These are phyloP conservation scores for Machimus atricapillus DNA, from an alignment of 2,888 invertebrate genomes.

Conservation along the genomic window DNA sequence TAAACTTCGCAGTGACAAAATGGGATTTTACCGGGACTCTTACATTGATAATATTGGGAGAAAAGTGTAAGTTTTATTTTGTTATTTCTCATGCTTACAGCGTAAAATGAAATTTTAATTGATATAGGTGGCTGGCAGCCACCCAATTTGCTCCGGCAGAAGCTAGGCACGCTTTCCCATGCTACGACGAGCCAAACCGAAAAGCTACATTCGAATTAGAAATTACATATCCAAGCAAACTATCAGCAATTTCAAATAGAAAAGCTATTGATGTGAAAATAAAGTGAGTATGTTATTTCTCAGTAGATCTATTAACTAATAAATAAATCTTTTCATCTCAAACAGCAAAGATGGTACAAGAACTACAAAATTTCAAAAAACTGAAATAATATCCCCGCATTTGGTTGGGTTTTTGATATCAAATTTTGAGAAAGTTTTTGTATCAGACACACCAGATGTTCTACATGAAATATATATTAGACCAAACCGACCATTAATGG, in stretches of 20 bases:
- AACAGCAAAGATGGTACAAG: constrained; percentile 49
- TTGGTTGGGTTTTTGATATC: constrained; percentile 76
- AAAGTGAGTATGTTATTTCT: background rate
- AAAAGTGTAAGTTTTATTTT: constrained; percentile 46
- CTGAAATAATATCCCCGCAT: constrained; percentile 74
- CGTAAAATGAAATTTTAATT: background rate
- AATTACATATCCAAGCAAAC: constrained; percentile 63
- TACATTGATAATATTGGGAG: constrained; percentile 55
- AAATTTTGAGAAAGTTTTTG: constrained; percentile 52
- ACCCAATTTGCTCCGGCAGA: constrained; percentile 71
- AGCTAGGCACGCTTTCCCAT: constrained; percentile 73
- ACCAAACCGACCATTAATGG: constrained; percentile 62
- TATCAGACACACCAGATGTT: constrained; percentile 47
- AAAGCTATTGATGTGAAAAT: background rate
- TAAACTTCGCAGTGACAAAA: constrained; percentile 67
- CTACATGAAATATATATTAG: constrained; percentile 33
- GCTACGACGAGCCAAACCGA: constrained; percentile 73
- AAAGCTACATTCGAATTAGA: constrained; percentile 71
- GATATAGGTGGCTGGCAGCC: constrained; percentile 61
- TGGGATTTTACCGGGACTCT: constrained; percentile 69
- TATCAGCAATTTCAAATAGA: constrained; percentile 52
- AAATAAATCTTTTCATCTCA: background rate
- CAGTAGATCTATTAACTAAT: background rate
- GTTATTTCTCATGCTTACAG: background rate
- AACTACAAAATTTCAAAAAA: constrained; percentile 55